These are phyloP conservation scores for Tinamus major DNA, from an alignment of 2,797 vertebrate species.

Conservation along the genomic window DNA sequence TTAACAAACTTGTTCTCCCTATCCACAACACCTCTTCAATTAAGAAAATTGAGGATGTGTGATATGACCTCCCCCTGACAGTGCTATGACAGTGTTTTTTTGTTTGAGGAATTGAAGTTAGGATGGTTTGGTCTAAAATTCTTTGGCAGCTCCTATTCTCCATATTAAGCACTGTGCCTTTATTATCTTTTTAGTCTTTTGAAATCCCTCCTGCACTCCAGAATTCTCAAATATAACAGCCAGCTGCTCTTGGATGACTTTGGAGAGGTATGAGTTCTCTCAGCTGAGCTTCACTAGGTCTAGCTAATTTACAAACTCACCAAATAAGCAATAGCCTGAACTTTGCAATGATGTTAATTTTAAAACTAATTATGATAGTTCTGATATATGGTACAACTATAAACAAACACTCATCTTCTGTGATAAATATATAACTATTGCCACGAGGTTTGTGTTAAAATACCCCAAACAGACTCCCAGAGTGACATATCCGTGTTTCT, in stretches of 20 bases:
- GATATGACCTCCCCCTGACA: background rate
- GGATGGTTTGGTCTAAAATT: background rate
- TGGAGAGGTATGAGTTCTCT: background rate
- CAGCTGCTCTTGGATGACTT: background rate
- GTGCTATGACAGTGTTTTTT: background rate
- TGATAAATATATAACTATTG: rapidly evolving
- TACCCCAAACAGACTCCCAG: background rate
- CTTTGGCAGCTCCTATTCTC: background rate
- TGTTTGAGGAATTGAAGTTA: background rate
- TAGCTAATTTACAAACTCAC: too few relatives aligned
- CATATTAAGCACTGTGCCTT: background rate
- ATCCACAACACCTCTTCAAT: background rate
- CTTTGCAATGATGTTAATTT: too few relatives aligned
- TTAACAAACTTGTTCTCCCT: background rate
- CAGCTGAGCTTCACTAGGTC: too few relatives aligned
- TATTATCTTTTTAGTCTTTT: background rate
- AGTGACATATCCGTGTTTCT: background rate
- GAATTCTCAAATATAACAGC: background rate
- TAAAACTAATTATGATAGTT: too few relatives aligned
- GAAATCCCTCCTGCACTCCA: background rate
- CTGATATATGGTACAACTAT: too few relatives aligned
- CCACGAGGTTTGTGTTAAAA: background rate
- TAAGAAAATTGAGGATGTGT: background rate
- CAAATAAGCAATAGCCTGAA: too few relatives aligned
- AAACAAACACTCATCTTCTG: background rate